These are phyloP conservation scores for Stenopsyche tienmushanensis DNA, from an alignment of 1,140 invertebrate genomes.

Conservation along the genomic window DNA sequence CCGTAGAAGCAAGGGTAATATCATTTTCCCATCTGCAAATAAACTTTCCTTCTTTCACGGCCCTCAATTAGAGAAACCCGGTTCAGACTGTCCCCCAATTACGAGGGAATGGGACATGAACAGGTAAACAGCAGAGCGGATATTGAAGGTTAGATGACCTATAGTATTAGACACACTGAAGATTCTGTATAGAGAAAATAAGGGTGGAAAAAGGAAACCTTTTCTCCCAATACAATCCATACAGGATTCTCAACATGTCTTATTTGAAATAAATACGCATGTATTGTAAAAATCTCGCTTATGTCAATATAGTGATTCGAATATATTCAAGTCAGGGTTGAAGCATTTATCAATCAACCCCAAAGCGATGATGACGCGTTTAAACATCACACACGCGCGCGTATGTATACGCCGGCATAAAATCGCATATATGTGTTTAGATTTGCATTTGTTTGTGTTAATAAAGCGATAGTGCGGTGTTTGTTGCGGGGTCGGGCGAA, in stretches of 20 bases:
- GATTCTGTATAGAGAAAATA: too few species aligned
- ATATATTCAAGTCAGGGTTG: too few species aligned
- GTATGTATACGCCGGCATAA: neutral
- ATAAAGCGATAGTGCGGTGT: slow-evolving; percentile 24
- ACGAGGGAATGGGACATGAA: neutral
- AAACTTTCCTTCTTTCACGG: neutral
- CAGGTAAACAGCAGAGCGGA: slow-evolving; percentile 1
- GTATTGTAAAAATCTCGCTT: too few species aligned
- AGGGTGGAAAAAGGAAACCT: too few species aligned
- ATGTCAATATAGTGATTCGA: too few species aligned
- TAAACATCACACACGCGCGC: neutral
- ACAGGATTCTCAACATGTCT: too few species aligned
- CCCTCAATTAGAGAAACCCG: slow-evolving; percentile 10
- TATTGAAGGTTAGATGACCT: slow-evolving; percentile 8
- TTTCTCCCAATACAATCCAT: too few species aligned
- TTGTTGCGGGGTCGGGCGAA: slow-evolving; percentile 5
- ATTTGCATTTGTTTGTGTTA: slow-evolving; percentile 24
- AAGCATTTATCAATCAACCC: too few species aligned
- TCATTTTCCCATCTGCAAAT: slow-evolving; percentile 5
- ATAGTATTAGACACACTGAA: slow-evolving; percentile 7
- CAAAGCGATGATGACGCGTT: too few species aligned
- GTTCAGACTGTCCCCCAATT: neutral
- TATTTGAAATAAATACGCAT: too few species aligned
- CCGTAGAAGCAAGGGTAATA: too few species aligned
- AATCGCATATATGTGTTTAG: neutral